Evolutionary conservation across 2,113 vertebrate genomes (phyloP).

Genomic region (Strigops habroptila): DNA sequence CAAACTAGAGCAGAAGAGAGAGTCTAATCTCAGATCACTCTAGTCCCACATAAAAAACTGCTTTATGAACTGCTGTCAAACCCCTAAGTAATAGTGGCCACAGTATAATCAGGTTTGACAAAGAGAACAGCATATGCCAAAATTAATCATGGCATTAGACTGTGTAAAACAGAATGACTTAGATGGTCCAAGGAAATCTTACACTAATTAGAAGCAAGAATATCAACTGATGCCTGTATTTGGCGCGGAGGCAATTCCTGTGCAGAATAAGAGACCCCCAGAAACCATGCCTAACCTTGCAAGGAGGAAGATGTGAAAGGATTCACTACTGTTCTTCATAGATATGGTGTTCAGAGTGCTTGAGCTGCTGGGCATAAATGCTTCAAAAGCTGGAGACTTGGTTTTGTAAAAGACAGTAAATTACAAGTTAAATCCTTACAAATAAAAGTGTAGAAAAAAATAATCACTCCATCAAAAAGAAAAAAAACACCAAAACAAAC

Average conservation of each 20-base stretch:
- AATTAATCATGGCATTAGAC: background rate
- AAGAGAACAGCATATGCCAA: background rate
- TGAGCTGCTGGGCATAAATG: background rate
- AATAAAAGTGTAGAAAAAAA: background rate
- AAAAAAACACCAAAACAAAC: background rate
- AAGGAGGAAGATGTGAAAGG: background rate
- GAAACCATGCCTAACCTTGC: background rate
- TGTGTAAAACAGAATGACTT: background rate
- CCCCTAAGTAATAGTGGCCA: background rate
- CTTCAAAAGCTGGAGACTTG: background rate
- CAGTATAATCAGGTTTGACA: background rate
- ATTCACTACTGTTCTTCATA: background rate
- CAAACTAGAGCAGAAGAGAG: background rate
- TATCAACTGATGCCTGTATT: background rate
- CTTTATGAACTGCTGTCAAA: constrained; percentile 6
- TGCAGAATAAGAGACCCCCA: background rate
- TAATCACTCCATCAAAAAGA: background rate
- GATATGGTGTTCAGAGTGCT: background rate
- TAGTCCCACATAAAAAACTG: constrained; percentile 1
- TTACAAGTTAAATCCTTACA: background rate
- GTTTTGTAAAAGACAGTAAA: background rate
- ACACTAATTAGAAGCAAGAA: constrained; percentile 3
- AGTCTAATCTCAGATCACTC: background rate
- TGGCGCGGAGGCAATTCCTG: background rate
- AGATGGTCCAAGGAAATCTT: background rate